A percentile compares a stretch with the other conserved stretches of the same genome.
phyloP scores from a whole-genome alignment of 1,140 invertebrate genomes.

The Andrena cerasifolii region DNA sequence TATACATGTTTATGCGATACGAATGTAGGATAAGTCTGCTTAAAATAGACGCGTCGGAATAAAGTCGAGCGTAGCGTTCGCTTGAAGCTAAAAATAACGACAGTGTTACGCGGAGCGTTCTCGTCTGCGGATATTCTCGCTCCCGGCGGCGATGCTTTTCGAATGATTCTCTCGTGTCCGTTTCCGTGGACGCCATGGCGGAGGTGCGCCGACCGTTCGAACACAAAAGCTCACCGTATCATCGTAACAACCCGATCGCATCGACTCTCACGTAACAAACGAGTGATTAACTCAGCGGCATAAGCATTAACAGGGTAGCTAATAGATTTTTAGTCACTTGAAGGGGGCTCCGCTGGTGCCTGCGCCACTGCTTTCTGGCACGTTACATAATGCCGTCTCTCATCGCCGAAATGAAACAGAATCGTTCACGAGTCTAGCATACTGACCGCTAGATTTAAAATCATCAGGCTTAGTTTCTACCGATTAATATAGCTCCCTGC shows the following conservation, averaged over 20 bases:
- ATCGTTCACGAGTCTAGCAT: neutral
- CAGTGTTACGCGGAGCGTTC: constrained; percentile 37
- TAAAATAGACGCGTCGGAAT: constrained; percentile 30
- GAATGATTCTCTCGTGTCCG: constrained; percentile 26
- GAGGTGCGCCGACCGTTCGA: neutral
- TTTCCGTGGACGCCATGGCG: constrained; percentile 16
- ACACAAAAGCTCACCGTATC: neutral
- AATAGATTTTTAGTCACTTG: neutral
- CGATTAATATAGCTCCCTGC: neutral
- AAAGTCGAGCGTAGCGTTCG: constrained; percentile 31
- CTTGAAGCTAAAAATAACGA: constrained; percentile 37
- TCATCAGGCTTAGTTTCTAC: neutral
- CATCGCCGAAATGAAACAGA: neutral
- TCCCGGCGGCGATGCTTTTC: constrained; percentile 6
- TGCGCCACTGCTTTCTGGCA: neutral
- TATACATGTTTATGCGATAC: neutral
- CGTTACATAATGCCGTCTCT: neutral
- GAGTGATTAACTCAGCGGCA: constrained; percentile 15
- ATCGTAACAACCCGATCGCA: neutral
- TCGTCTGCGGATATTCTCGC: constrained; percentile 34
- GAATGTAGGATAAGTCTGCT: neutral
- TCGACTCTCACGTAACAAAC: neutral
- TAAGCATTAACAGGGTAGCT: constrained; percentile 15
- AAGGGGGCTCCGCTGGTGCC: neutral
- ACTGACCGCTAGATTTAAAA: neutral